Percentiles rank a stretch among this genome's conserved stretches.
These are phyloP conservation scores for Dermochelys coriacea DNA, from an alignment of 2,797 vertebrate genomes.

Conservation along the genomic window DNA sequence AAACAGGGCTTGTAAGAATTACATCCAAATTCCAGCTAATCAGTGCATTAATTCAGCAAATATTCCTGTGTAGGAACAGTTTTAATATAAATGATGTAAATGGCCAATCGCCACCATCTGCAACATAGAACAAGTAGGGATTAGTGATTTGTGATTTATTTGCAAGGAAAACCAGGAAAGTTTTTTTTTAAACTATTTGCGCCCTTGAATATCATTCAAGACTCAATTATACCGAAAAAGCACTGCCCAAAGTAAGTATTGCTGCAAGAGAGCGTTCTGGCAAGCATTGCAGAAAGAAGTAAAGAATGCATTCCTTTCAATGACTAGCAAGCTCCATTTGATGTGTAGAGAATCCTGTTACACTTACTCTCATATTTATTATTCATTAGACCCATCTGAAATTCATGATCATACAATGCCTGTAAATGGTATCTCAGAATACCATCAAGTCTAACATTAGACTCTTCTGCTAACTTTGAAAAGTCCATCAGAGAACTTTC, in stretches of 20 bases:
- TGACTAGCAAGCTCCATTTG: background rate
- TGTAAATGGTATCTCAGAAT: too few species aligned
- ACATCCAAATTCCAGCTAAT: too few species aligned
- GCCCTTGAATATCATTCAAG: background rate
- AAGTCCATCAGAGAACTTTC: background rate
- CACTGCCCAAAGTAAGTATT: background rate
- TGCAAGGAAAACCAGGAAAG: background rate
- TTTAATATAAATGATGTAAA: background rate
- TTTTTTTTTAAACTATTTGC: background rate
- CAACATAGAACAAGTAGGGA: background rate
- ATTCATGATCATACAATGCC: background rate
- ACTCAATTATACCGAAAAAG: background rate
- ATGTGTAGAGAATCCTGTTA: background rate
- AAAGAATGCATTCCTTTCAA: background rate
- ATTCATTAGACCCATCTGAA: background rate
- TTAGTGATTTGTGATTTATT: background rate
- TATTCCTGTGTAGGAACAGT: background rate
- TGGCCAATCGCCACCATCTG: background rate
- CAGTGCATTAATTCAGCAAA: fast-evolving
- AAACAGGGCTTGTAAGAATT: background rate
- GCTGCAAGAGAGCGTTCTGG: background rate
- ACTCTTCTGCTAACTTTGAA: too few species aligned
- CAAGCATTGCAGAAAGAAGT: background rate
- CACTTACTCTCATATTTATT: background rate
- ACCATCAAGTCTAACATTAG: too few species aligned